These are phyloP conservation scores for Pangasius macronema DNA, from an alignment of 2,797 vertebrate species.

Conservation along the genomic window DNA sequence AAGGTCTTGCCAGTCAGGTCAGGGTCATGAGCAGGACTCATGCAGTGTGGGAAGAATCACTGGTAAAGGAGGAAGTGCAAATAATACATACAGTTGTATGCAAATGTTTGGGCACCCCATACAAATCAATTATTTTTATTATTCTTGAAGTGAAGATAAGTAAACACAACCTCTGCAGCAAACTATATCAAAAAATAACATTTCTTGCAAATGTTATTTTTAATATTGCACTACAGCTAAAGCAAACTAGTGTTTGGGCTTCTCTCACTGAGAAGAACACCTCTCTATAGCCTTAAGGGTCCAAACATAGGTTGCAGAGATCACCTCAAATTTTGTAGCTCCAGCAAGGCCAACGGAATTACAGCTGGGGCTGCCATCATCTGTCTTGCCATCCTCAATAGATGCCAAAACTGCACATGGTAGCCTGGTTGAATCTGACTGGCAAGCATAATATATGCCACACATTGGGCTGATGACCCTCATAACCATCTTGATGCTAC, in stretches of 20 bases:
- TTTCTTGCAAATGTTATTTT: too few species aligned
- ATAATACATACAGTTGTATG: background rate
- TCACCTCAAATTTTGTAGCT: too few species aligned
- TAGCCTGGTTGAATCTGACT: background rate
- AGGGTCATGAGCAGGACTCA: background rate
- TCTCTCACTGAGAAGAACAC: background rate
- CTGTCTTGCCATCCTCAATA: background rate
- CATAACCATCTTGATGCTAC: too few species aligned
- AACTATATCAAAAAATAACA: background rate
- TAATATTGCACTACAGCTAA: background rate
- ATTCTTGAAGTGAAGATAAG: background rate
- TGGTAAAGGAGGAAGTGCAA: background rate
- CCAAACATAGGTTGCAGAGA: background rate
- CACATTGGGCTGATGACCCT: background rate
- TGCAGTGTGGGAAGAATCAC: background rate
- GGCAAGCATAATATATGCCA: background rate
- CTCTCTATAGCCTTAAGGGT: background rate
- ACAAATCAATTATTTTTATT: background rate
- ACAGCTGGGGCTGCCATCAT: background rate
- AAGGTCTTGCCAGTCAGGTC: background rate
- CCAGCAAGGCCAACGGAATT: background rate
- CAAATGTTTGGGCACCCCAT: background rate
- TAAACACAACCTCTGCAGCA: background rate
- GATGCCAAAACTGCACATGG: background rate
- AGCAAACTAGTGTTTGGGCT: background rate